Evolutionary conservation across 2,113 vertebrate species (phyloP), one percentile per base, ranked within the genome.

Genomic region (Ammodytes marinus): DNA sequence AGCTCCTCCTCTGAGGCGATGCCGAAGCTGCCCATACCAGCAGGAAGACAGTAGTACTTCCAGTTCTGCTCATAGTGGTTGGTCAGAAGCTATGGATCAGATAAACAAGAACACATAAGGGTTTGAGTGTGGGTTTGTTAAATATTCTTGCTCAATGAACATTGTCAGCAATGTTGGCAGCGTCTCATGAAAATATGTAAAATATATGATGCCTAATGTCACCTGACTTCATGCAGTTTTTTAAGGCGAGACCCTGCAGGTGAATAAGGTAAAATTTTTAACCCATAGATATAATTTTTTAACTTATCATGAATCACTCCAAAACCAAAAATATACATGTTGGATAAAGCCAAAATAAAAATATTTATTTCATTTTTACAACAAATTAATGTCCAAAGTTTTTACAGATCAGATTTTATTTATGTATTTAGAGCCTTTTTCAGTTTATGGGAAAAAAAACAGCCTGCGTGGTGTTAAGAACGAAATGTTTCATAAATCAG

Each of bases 21-120:
- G 70, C 98, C 98, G 37, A 94, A 98, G 94, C 91, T 95, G 59
- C 96, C 96, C 97, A 97, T 96, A 39, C 98, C 98, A 6, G 96
- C 96, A 13, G 98, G 97, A 46, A 99, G 95, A 79, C 98, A 99
- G 89, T 99, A 99, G 80, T 99, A 99, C 93, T 99, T 99, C 98
- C 98, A 99, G 93, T 96, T 97, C 90, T 97, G 97, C 80, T 99
- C 97, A 61, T 98, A 99, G 92, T 99, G 98, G 88, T 96, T 97
- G 63, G 96, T 97, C 92, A 99, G 92, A 82, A 99, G 96, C 98
- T 99, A 87, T 43, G 82, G 69, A 68, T 53, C 72, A 82, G 66
- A 86, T 49, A 89, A 54, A 70, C 1, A 66, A 55, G 39, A 74
- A 8, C 37, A 27, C 4, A 59, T 3, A 40, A 17, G 2, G 0